These are phyloP conservation scores for Cherax quadricarinatus DNA, from an alignment of 1,140 invertebrate genomes.

Conservation along the genomic window DNA sequence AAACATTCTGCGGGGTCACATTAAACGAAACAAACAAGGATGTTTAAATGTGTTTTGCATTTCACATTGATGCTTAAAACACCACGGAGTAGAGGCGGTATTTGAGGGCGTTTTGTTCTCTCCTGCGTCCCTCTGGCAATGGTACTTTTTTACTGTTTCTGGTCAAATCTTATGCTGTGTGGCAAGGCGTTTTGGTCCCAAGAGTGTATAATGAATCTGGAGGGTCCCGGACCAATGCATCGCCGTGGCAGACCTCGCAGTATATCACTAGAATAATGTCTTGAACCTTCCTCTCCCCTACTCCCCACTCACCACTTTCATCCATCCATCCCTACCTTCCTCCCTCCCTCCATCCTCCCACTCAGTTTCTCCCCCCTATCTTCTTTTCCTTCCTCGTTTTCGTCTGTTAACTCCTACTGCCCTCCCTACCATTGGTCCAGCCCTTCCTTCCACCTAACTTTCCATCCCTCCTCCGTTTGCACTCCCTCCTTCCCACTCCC, in stretches of 20 bases:
- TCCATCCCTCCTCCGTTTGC: not conserved
- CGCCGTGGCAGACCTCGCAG: not conserved
- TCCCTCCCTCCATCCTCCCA: not conserved
- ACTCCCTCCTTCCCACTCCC: not conserved
- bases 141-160: conserved; percentile 67
- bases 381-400: not conserved
- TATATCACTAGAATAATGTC: conserved; percentile 55
- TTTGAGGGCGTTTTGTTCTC: not conserved
- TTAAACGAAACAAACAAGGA: conserved; percentile 65
- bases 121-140: conserved; percentile 38
- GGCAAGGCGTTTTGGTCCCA: conserved; percentile 61
- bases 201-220: conserved; percentile 65
- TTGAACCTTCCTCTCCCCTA: not conserved
- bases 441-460: not conserved
- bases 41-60: conserved; percentile 42
- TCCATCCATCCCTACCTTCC: not conserved
- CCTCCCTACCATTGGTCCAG: not conserved
- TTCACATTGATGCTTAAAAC: conserved; percentile 25
- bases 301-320: not conserved
- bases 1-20: conserved; percentile 60
- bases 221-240: conserved; percentile 47
- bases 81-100: not conserved
- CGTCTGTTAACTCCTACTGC: not conserved
- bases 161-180: conserved; percentile 67
- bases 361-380: no score